Base-by-base conservation (phyloP, 1,140 invertebrate genomes). In the Nasonia vitripennis region DNA sequence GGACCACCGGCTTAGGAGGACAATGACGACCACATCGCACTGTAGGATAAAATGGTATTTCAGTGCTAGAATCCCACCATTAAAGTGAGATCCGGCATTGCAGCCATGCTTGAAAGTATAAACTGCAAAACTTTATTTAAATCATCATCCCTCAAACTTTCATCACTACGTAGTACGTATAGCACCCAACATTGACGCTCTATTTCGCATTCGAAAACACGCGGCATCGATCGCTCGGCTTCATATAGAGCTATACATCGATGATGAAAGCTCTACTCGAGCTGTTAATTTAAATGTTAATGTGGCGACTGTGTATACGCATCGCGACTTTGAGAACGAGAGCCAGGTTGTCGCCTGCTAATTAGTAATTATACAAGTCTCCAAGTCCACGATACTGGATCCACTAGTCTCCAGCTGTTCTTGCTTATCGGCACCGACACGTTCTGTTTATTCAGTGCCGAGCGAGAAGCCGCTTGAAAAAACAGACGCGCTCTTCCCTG, bases 211-310 rank as follows among this genome's bases (percentile, higher is more conserved):
- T 45, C 41, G 41, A 45, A 45, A 45, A 45, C 10, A 45, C 41
- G 41, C 2, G 10, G 2, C 11, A 70, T 27, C 79, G 78, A 85
- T 82, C 78, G 86, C 86, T 80, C 81, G 55, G 11, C 27, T 37
- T 81, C 27, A 27, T 27, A 27, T 89, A 78, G 84, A 88, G 88
- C 82, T 86, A 84, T 74, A 77, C 34, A 0, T 6, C 23, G 68
- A 71, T 55, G 51, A 55, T 55, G 51, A 71, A 71, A 23, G n/a
- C n/a, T 11, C 6, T 27, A 34, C 7, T 34, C 0, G 68, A 3
- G 31, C 84, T 87, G 86, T 87, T 85, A 85, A 83, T 87, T 83
- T 83, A 85, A 79, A 87, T 87, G 83, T 80, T 85, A 87, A 87
- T 87, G 67, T 78, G 27, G 34, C 23, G 5, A 11, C 68, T 31